phyloP scores from a whole-genome alignment of 2,888 invertebrate species.

The Hypomecis atomaria region DNA sequence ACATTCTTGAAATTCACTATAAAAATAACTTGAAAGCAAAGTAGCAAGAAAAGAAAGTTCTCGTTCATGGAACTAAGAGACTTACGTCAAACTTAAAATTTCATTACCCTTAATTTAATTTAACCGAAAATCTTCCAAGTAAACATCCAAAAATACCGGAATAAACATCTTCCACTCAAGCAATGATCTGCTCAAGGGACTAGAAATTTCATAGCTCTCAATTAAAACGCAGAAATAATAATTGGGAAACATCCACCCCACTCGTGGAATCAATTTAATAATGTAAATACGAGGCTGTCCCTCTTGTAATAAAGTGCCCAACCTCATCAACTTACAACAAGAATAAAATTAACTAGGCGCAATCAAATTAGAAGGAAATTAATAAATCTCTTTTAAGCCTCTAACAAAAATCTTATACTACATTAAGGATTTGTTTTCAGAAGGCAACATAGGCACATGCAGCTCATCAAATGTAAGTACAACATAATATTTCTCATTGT shows the following conservation, averaged over 20 bases:
- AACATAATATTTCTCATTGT: neutral
- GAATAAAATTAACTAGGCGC: slow-evolving; percentile 28
- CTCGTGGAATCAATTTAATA: slow-evolving; percentile 78
- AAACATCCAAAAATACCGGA: slow-evolving; percentile 25
- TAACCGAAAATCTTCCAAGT: neutral
- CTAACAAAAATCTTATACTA: no score
- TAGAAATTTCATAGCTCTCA: slow-evolving; percentile 79
- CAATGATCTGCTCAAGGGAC: slow-evolving; percentile 70
- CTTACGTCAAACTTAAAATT: neutral
- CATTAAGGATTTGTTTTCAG: no score
- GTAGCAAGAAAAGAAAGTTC: no score
- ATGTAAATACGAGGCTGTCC: slow-evolving; percentile 70
- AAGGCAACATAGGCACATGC: neutral
- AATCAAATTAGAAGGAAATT: slow-evolving; percentile 1
- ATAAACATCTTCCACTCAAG: slow-evolving; percentile 49
- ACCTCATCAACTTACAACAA: slow-evolving; percentile 23
- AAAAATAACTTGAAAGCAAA: no score
- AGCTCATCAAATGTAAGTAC: neutral
- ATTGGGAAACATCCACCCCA: slow-evolving; percentile 74
- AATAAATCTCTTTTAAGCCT: no score
- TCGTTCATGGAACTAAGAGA: no score
- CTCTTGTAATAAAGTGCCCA: slow-evolving; percentile 43
- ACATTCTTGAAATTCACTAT: no score
- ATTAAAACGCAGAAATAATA: slow-evolving; percentile 81
- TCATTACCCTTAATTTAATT: neutral